Percentiles rank a stretch among this genome's conserved stretches.
Conservation (phyloP, 2,888 invertebrate genomes). For the Beris chalybata region DNA sequence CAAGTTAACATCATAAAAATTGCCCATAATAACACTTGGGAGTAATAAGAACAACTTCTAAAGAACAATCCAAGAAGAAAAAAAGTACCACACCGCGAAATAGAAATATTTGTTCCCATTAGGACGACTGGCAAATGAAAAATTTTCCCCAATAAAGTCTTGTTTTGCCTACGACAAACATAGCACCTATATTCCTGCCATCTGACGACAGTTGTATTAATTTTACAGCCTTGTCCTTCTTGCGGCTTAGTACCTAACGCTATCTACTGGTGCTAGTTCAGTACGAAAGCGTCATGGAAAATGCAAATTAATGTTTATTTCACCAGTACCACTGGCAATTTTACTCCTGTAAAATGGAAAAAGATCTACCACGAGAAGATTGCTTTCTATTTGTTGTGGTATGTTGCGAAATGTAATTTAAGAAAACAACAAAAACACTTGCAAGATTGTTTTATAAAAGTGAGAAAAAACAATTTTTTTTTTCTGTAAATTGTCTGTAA, state of each 20-base stretch:
- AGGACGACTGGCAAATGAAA: constrained; percentile 21
- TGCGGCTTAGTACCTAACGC: not conserved
- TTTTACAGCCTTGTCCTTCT: constrained; percentile 9
- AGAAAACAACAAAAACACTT: too few relatives aligned
- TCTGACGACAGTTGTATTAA: constrained; percentile 31
- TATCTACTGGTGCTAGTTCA: not conserved
- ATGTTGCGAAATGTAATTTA: too few relatives aligned
- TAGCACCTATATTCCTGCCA: constrained; percentile 15
- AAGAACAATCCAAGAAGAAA: constrained; percentile 4
- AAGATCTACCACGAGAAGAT: too few relatives aligned
- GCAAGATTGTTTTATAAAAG: too few relatives aligned
- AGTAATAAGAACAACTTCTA: constrained; percentile 20
- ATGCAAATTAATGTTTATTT: constrained; percentile 31
- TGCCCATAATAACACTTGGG: constrained; percentile 18
- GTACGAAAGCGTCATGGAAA: constrained; percentile 20
- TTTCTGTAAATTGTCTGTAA: too few relatives aligned
- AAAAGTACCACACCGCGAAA: constrained; percentile 10
- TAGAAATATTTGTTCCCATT: constrained; percentile 32
- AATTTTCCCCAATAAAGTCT: constrained; percentile 2
- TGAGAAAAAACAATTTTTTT: too few relatives aligned
- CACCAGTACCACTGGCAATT: constrained; percentile 11
- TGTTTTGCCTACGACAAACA: not conserved
- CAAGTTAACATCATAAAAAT: constrained; percentile 28
- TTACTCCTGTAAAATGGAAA: not conserved
- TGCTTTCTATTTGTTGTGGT: too few relatives aligned